phyloP scores from a whole-genome alignment of 2,797 vertebrate genomes.

The Tiaroga cobitis region DNA sequence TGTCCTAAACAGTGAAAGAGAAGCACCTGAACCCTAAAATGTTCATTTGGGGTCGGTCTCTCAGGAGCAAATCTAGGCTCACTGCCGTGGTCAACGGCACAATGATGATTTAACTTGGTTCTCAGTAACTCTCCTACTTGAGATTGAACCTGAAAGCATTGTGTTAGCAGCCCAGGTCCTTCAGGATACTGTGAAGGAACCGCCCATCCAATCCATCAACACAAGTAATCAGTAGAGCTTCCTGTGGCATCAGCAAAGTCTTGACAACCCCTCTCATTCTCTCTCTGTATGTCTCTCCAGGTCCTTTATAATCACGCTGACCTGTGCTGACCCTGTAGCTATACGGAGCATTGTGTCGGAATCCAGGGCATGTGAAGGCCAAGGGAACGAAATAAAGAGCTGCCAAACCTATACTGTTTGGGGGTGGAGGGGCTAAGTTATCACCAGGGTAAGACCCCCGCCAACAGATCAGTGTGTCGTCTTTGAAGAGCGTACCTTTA shows the following conservation, averaged over 20 bases:
- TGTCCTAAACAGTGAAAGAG: not conserved
- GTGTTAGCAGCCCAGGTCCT: conserved; percentile 25
- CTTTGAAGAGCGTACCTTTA: conserved; percentile 9
- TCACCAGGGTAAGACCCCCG: not conserved
- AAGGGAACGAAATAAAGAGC: conserved; percentile 13
- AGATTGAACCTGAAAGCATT: conserved; percentile 40
- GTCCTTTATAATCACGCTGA: conserved; percentile 35
- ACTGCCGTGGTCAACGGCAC: conserved; percentile 12
- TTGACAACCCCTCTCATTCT: conserved; percentile 28
- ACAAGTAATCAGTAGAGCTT: conserved; percentile 33
- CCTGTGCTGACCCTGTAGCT: conserved; percentile 43
- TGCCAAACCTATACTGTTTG: not conserved
- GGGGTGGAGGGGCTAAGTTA: conserved; percentile 1
- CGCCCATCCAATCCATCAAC: conserved; percentile 45
- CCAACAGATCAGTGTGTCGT: not conserved
- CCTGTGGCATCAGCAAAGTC: conserved; percentile 44
- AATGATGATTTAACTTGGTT: not conserved
- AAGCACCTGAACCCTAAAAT: not conserved
- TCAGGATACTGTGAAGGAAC: conserved; percentile 6
- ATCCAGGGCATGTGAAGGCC: conserved; percentile 44
- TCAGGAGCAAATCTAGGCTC: not conserved
- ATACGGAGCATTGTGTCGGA: conserved; percentile 28
- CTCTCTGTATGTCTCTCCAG: conserved; percentile 30
- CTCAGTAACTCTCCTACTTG: conserved; percentile 18
- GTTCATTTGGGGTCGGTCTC: not conserved